Conservation (phyloP, 2,888 invertebrate genomes). For the Piscicola geometra region DNA sequence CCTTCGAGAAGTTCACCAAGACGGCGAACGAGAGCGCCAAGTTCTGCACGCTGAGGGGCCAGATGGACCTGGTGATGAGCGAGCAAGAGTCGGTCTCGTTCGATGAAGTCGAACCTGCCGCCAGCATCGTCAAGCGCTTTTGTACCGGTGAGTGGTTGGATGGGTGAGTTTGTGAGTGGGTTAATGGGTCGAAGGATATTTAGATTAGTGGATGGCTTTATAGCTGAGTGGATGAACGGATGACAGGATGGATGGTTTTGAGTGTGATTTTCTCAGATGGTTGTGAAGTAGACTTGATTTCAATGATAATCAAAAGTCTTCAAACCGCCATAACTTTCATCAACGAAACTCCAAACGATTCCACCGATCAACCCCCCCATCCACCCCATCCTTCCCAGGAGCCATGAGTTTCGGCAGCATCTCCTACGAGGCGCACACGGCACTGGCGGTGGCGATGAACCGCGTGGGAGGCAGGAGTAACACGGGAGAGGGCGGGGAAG, state of each 20-base stretch:
- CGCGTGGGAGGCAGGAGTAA: conserved; percentile 94
- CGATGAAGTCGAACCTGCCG: conserved; percentile 86
- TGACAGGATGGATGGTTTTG: neutral
- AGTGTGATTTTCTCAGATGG: neutral
- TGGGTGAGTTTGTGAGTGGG: too few species aligned
- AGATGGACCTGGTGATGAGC: conserved; percentile 77
- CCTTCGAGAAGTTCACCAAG: conserved; percentile 79
- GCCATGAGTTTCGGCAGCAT: conserved; percentile 97
- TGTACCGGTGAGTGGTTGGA: conserved; percentile 73
- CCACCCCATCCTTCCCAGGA: conserved; percentile 60
- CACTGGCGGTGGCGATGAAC: conserved; percentile 95
- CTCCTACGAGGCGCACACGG: conserved; percentile 89
- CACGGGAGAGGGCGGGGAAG: conserved; percentile 90
- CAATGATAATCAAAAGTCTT: neutral
- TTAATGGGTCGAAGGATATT: too few species aligned
- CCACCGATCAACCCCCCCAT: neutral
- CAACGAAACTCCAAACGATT: too few species aligned
- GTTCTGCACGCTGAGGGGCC: conserved; percentile 84
- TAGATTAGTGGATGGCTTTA: too few species aligned
- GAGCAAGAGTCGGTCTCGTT: conserved; percentile 65
- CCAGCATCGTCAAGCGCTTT: conserved; percentile 90
- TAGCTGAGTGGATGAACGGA: too few species aligned
- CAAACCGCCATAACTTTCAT: neutral
- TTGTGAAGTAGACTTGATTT: too few species aligned
- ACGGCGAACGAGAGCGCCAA: conserved; percentile 79